A percentile compares a stretch with the other conserved stretches of the same genome.
These are phyloP conservation scores for Turritopsis dohrnii DNA, from an alignment of 30 jellyfish, hydroid and myxozoan species.

Conservation along the genomic window DNA sequence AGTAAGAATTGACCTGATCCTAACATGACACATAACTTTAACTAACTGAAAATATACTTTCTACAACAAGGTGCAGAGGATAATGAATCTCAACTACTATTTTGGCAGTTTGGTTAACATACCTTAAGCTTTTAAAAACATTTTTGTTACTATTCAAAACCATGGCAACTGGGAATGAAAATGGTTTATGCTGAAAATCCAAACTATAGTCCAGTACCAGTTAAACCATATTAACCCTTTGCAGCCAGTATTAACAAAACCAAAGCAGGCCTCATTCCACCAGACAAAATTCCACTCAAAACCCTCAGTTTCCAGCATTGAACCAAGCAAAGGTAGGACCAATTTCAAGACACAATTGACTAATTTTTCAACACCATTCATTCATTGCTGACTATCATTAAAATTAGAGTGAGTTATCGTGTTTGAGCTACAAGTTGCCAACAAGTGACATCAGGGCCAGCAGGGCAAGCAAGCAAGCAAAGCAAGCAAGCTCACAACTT, in stretches of 20 bases:
- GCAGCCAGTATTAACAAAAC: not conserved
- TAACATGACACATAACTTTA: not conserved
- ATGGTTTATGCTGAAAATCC: not conserved
- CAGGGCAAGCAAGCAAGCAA: not conserved
- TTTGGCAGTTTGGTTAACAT: not conserved
- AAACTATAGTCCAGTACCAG: not conserved
- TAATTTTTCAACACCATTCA: not conserved
- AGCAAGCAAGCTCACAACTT: slow-evolving; percentile 5
- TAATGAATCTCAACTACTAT: not conserved
- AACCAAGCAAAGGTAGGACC: not conserved
- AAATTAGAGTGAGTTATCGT: not conserved
- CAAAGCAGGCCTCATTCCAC: not conserved
- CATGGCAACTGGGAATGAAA: not conserved
- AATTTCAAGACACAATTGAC: not conserved
- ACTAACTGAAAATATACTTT: not conserved
- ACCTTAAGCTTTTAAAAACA: not conserved
- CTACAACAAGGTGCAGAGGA: not conserved
- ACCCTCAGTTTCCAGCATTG: not conserved
- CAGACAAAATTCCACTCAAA: not conserved
- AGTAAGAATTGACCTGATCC: no score
- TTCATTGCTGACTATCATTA: not conserved
- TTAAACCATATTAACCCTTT: not conserved
- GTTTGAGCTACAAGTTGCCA: not conserved
- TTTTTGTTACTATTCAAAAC: not conserved
- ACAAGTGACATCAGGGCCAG: not conserved